These are phyloP conservation scores for Eublepharis macularius DNA, from an alignment of 2,113 vertebrate genomes.

Conservation along the genomic window DNA sequence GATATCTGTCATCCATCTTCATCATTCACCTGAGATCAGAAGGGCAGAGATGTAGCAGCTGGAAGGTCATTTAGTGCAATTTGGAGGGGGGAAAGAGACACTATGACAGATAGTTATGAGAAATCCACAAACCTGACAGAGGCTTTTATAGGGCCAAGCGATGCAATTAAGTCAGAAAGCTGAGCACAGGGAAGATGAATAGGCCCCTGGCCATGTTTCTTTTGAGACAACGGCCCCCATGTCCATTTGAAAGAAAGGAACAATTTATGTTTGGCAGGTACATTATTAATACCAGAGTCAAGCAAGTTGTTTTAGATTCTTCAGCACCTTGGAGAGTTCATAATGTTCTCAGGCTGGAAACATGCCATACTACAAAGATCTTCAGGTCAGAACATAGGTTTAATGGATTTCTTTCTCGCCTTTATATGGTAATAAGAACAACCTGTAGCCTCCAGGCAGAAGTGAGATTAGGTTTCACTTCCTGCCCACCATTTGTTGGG, in stretches of 20 bases:
- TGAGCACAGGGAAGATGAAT: conserved; percentile 16
- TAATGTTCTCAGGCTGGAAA: neutral
- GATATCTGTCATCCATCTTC: conserved; percentile 54
- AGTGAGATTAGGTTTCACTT: neutral
- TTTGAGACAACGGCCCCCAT: conserved; percentile 22
- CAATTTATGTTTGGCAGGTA: conserved; percentile 24
- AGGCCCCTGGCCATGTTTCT: conserved; percentile 34
- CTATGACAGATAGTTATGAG: conserved; percentile 44
- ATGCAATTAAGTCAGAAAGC: conserved; percentile 45
- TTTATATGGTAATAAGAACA: neutral
- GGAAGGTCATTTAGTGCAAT: conserved; percentile 56
- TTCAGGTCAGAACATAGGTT: neutral
- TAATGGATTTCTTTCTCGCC: neutral
- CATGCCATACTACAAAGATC: neutral
- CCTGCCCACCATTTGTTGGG: neutral
- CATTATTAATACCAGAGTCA: conserved; percentile 30
- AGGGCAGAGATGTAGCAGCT: conserved; percentile 57
- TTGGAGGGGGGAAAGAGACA: neutral
- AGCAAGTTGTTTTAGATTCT: conserved; percentile 7
- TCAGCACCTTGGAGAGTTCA: conserved; percentile 3
- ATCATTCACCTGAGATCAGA: conserved; percentile 60
- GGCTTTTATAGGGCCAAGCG: conserved; percentile 51
- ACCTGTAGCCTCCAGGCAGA: neutral
- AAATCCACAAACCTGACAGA: conserved; percentile 54
- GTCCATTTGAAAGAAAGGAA: conserved; percentile 33